phyloP scores from a whole-genome alignment of 2,888 invertebrate species.

The Caenorhabditis panamensis region DNA sequence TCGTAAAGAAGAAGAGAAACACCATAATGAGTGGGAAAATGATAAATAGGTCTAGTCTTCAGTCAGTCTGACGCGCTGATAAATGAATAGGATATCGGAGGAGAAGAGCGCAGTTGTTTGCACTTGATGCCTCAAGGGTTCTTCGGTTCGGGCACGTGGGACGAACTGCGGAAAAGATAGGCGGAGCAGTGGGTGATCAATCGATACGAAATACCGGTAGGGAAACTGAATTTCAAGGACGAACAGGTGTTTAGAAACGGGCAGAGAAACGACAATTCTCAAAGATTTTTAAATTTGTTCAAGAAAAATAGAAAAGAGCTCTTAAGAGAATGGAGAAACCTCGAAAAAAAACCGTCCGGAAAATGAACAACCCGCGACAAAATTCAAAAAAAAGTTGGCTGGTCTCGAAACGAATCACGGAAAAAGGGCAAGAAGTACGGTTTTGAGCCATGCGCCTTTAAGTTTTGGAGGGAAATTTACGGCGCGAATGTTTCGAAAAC shows the following conservation, averaged over 20 bases:
- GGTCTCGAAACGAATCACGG: conserved; percentile 23
- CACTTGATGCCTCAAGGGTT: conserved; percentile 57
- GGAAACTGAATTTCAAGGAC: neutral
- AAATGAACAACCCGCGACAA: neutral
- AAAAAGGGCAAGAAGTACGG: neutral
- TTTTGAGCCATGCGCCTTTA: conserved; percentile 28
- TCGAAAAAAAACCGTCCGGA: neutral
- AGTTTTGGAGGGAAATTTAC: neutral
- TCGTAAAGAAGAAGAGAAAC: too few species aligned
- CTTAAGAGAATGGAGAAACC: too few species aligned
- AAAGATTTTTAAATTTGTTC: neutral
- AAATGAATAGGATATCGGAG: conserved; percentile 41
- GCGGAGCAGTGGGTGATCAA: conserved; percentile 5
- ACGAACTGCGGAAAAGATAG: neutral
- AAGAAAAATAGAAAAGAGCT: too few species aligned
- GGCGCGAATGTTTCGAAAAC: neutral
- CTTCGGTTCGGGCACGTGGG: conserved; percentile 32
- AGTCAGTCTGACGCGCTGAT: conserved; percentile 23
- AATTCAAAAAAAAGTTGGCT: neutral
- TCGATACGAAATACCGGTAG: conserved; percentile 15
- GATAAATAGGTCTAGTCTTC: conserved; percentile 19
- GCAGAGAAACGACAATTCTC: too few species aligned
- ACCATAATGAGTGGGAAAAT: neutral
- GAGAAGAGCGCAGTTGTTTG: conserved; percentile 37
- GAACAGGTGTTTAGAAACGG: too few species aligned